phyloP scores from a whole-genome alignment of 2,113 vertebrate genomes.

The Urocolius indicus region DNA sequence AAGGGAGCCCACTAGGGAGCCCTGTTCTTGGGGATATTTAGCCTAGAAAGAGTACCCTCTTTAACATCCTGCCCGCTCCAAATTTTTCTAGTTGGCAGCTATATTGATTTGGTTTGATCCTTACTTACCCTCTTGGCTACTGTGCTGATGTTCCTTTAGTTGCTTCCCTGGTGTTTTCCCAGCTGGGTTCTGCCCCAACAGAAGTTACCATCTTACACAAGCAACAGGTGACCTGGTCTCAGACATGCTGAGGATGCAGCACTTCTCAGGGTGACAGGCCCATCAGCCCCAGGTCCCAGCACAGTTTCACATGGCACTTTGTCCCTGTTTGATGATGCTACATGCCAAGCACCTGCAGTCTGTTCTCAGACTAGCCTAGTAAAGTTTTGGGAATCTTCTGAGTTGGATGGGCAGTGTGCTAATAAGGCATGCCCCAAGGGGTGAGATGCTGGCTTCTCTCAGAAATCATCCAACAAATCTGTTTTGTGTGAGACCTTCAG shows the following conservation, averaged over 20 bases:
- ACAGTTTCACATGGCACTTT: fast-evolving
- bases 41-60: neutral
- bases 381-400: neutral
- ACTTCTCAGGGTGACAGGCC: neutral
- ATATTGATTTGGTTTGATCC: neutral
- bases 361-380: neutral
- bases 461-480: neutral
- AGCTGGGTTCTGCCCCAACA: neutral
- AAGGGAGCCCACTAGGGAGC: neutral
- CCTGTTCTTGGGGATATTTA: neutral
- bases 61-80: neutral
- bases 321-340: neutral
- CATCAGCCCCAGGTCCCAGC: neutral
- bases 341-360: neutral
- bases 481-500: neutral
- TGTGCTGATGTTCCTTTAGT: neutral
- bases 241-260: neutral
- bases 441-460: neutral
- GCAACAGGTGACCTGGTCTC: neutral
- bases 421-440: neutral
- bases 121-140: neutral
- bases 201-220: neutral
- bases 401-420: neutral
- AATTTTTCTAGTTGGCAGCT: neutral
- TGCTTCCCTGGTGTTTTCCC: neutral